Evolutionary conservation across 2,888 invertebrate genomes (phyloP), one percentile per base, ranked within the genome.

Genomic region (Agonum fuliginosum): DNA sequence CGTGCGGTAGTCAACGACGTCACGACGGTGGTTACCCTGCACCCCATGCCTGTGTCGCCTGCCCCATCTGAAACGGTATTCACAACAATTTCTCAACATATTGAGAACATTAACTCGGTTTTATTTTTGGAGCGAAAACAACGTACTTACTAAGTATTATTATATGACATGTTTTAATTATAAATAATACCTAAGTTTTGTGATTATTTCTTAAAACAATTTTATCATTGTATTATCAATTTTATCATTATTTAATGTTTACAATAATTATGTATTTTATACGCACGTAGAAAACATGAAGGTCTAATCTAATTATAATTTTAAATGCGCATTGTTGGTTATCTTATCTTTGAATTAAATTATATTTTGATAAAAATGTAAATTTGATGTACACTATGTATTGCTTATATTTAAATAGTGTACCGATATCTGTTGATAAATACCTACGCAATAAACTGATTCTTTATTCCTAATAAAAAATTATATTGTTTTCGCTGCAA

Each of bases 1-100:
- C 54, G 95, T 94, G 83, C 94, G 91, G 87, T 93, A 95, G 88
- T 95, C 95, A 84, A 93, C 91, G 71, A 92, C 89, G 86, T 93
- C 93, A 80, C 92, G 89, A 83, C 90, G 86, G 80, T 88, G 87
- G 79, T 87, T 86, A 69, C 89, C 87, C 81, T 88, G 88, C 80
- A 88, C 85, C 71, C 90, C 89, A 84, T 87, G 84, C 88, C 90
- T 82, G 84, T 91, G 93, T 84, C 94, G 91, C 84, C 95, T 92
- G 87, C 94, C 94, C 96, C 96, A 96, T 89, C 95, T 95, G 87
- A 48, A 87, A 81, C 27, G 14, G 1, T 30, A 62, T 14, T 6
- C 30, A 58, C 12, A 27, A 62, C 14, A 46, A 46, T 46, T 46
- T 17, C 46, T 54, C 46, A 46, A 17, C 14, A 46, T 4, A 46